phyloP scores from a whole-genome alignment of 2,113 vertebrate genomes.

The Sterrhoptilus dennistouni region DNA sequence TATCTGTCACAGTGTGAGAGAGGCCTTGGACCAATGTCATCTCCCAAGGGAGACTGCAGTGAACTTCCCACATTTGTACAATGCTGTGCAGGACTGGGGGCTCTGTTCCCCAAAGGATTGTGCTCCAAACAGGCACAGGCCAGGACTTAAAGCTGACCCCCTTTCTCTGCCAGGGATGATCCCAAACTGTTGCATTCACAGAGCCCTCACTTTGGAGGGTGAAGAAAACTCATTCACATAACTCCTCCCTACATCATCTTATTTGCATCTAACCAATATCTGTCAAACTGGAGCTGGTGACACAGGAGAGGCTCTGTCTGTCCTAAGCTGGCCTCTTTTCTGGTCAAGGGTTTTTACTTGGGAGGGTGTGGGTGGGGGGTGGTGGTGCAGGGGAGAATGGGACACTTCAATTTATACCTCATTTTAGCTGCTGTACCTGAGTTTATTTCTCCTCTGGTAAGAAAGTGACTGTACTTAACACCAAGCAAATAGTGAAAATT shows the following conservation, averaged over 20 bases:
- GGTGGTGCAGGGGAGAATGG: neutral
- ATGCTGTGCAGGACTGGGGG: neutral
- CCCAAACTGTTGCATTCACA: neutral
- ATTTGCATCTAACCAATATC: neutral
- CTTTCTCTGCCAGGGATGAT: neutral
- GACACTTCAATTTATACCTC: slow-evolving; percentile 58
- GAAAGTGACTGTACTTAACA: slow-evolving; percentile 54
- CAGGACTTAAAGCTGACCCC: neutral
- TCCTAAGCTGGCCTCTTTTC: neutral
- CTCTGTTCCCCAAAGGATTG: neutral
- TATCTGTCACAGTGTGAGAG: neutral
- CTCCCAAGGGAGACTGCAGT: neutral
- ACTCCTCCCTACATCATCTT: neutral
- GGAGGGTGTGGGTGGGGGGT: neutral
- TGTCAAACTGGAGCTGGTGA: slow-evolving; percentile 12
- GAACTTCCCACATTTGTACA: neutral
- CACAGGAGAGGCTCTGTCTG: neutral
- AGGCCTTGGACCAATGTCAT: neutral
- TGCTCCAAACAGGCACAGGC: neutral
- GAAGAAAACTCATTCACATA: neutral
- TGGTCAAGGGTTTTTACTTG: slow-evolving; percentile 24
- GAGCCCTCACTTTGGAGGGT: neutral
- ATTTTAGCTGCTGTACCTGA: slow-evolving; percentile 54
- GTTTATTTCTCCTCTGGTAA: slow-evolving; percentile 23
- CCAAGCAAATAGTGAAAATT: slow-evolving; percentile 41